Evolutionary conservation across 2,113 vertebrate species (phyloP).

Genomic region (Sterrhoptilus dennistouni): DNA sequence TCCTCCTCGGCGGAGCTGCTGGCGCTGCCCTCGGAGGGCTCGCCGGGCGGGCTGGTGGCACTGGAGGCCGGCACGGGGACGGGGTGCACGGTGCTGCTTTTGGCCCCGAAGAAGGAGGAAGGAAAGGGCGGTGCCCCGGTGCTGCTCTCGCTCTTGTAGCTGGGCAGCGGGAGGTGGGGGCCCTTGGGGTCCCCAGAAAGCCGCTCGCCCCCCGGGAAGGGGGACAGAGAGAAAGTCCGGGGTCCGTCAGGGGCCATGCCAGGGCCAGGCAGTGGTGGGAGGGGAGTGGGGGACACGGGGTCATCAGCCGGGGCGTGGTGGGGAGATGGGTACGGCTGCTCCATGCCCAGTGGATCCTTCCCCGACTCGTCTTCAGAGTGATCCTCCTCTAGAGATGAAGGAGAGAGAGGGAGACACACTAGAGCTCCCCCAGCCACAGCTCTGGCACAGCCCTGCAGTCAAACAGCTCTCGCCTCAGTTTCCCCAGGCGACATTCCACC

Average conservation of each 20-base stretch:
- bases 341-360: constrained; percentile 78
- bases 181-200: constrained; percentile 80
- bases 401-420: constrained; percentile 24
- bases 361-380: constrained; percentile 82
- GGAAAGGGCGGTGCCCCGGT: constrained; percentile 77
- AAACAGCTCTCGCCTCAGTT: background rate
- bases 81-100: constrained; percentile 75
- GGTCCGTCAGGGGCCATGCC: constrained; percentile 67
- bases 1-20: constrained; percentile 83
- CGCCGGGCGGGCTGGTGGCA: constrained; percentile 77
- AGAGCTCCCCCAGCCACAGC: accelerated
- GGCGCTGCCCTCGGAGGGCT: constrained; percentile 78
- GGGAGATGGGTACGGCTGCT: constrained; percentile 82
- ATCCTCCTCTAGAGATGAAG: constrained; percentile 82
- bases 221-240: constrained; percentile 83
- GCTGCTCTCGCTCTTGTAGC: constrained; percentile 84
- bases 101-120: constrained; percentile 83
- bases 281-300: constrained; percentile 64
- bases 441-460: accelerated
- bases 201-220: constrained; percentile 78
- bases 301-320: constrained; percentile 69
- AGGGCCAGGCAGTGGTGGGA: constrained; percentile 66
- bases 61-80: constrained; percentile 20
- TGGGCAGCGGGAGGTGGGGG: constrained; percentile 76
- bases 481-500: background rate